phyloP scores from a whole-genome alignment of 1,140 invertebrate genomes.

The Macrocentrus cingulum region DNA sequence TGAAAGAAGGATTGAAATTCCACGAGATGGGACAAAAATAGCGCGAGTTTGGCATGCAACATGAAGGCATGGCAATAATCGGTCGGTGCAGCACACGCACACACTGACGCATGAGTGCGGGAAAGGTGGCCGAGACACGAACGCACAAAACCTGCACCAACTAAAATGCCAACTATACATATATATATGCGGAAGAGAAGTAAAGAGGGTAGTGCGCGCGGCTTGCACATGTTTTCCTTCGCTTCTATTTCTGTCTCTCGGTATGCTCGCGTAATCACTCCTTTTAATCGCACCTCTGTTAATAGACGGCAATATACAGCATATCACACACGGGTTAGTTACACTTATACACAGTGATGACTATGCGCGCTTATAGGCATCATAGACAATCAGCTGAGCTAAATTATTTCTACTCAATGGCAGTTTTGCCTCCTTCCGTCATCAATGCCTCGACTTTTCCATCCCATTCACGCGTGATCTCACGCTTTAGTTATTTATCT shows the following conservation, averaged over 20 bases:
- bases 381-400: slow-evolving; percentile 22
- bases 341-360: background rate
- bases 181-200: background rate
- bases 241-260: slow-evolving; percentile 29
- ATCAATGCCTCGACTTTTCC: slow-evolving; percentile 16
- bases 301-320: slow-evolving; percentile 6
- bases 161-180: slow-evolving; percentile 12
- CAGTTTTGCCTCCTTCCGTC: slow-evolving; percentile 6
- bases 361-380: background rate
- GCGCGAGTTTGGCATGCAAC: no score
- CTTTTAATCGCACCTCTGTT: slow-evolving; percentile 27
- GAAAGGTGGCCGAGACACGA: background rate
- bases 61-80: no score
- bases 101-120: background rate
- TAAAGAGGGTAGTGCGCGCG: slow-evolving; percentile 6
- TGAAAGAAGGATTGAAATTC: no score
- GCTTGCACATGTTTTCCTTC: slow-evolving; percentile 26
- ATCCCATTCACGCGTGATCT: slow-evolving; percentile 9
- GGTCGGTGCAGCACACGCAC: no score
- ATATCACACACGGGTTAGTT: background rate
- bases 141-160: no score
- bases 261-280: slow-evolving; percentile 29
- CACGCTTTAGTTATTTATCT: slow-evolving; percentile 14
- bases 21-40: no score
- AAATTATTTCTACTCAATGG: slow-evolving; percentile 17